These are phyloP conservation scores for Lagodon rhomboides DNA, from an alignment of 2,797 vertebrate species.

Conservation along the genomic window DNA sequence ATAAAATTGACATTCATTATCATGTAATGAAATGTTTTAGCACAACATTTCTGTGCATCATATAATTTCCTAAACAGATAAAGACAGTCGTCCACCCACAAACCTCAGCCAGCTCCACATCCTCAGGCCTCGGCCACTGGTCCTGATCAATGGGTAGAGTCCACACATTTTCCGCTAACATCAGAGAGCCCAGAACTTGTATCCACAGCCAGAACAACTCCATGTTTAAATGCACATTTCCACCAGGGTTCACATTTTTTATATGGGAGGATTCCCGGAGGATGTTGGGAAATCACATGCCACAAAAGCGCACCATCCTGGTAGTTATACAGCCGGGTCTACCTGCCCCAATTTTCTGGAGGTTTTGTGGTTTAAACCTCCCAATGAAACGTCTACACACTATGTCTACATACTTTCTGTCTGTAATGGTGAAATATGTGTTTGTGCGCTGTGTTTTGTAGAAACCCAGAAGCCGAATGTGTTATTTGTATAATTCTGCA, in stretches of 20 bases:
- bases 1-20: background rate
- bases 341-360: slow-evolving; percentile 59
- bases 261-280: slow-evolving; percentile 56
- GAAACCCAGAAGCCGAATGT: slow-evolving; percentile 8
- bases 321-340: slow-evolving; percentile 53
- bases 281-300: slow-evolving; percentile 61
- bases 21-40: background rate
- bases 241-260: slow-evolving; percentile 56
- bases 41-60: background rate
- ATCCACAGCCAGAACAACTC: slow-evolving; percentile 66
- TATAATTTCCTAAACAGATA: slow-evolving; percentile 8
- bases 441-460: slow-evolving; percentile 31
- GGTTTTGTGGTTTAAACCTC: slow-evolving; percentile 69
- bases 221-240: slow-evolving; percentile 68
- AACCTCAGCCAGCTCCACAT: slow-evolving; percentile 77
- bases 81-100: slow-evolving; percentile 32
- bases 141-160: slow-evolving; percentile 61
- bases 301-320: slow-evolving; percentile 35
- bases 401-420: slow-evolving; percentile 62
- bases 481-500: slow-evolving; percentile 20
- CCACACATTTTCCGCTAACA: slow-evolving; percentile 57
- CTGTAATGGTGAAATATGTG: slow-evolving; percentile 37
- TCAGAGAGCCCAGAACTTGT: slow-evolving; percentile 56
- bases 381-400: slow-evolving; percentile 46
- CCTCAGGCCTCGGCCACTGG: slow-evolving; percentile 54